Base-by-base conservation (phyloP, 2,113 vertebrate genomes). In the Anhinga rufa region DNA sequence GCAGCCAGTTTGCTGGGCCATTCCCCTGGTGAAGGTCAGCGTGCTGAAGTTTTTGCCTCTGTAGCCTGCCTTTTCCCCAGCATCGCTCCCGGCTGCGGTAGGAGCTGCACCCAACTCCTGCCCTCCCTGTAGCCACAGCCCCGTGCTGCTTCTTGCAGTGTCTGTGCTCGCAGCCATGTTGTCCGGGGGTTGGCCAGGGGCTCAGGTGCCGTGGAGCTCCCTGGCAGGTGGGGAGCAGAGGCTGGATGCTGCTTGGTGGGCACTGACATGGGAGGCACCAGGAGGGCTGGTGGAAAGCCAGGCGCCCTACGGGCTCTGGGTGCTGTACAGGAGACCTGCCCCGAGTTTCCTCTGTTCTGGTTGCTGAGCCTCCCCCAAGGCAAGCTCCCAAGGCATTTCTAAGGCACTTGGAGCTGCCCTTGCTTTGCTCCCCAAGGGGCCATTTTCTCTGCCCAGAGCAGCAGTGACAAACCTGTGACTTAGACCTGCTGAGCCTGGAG, bases 1-100 rank as follows among this genome's bases (percentile, higher is more conserved):
- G 40, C 11, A 2, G 40, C 0, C 0, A 2, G 9, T 34, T 42
- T 34, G 14, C 48, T 9, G 75, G 49, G n/a, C 70, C 0, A 0
- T 4, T 71, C 6, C 29, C 24, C 5, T 1, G 62, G 22, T 0
- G 10, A 1, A 7, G 46, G 49, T 15, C 13, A 3, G 22, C 0
- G 9, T 21, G 74, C 32, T 25, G 72, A 17, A 36, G 52, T 7
- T 7, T 31, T 11, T 87, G 24, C 17, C 49, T 36, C 1, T 7
- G 7, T 4, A 5, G 22, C 69, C 46, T 17, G 36, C 36, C 24
- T 17, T 48, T 10, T 36, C 25, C 12, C 6, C 0, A 6, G 61
- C 21, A 14, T 52, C 1, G 9, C 57, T 51, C 20, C 20, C 0
- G 20, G 75, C 44, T 25, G 61, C 38, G 5, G 40, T 34, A 60